Evolutionary conservation across 2,113 vertebrate species (phyloP), one percentile per base, ranked within the genome.

Genomic region (Urocolius indicus): DNA sequence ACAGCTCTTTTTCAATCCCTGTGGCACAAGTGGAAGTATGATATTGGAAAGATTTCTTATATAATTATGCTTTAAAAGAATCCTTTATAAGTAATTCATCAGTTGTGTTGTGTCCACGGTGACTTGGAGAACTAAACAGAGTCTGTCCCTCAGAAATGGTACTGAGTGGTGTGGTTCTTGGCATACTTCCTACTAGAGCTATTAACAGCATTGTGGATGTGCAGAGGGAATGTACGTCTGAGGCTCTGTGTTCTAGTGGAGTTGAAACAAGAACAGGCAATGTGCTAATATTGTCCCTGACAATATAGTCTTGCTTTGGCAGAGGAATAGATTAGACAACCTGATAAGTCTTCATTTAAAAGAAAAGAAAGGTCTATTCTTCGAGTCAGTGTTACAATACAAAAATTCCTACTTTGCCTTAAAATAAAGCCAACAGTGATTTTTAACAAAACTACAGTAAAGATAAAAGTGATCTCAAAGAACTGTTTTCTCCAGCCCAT

Each of bases 191-290:
- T 69, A 15, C 46, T 52, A 48, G 65, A 67, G 76, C 75, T 84
- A 2, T 76, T 90, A 73, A 5, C 71, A 18, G 52, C 1, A 4
- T 2, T 68, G 82, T 32, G 34, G 55, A 10, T 84, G 85, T 66
- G 81, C 62, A 54, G 38, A 23, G 48, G 63, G 58, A 59, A 68
- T 62, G 61, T 63, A 9, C 49, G 14, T 76, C 66, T 55, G 87
- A 43, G 76, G 76, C 88, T 91, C 84, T 51, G 71, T 36, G 89
- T 71, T 67, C 83, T 61, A n/a, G 84, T 91, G 77, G 55, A 61
- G 80, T 49, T 52, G n/a, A 67, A 91, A 92, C 94, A 96, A 95
- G 93, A 96, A 84, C 27, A 94, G 88, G 67, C 97, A 92, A 75
- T 34, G 79, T 83, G 85, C 89, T 96, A 48, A 76, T 67, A 69